Evolutionary conservation across 2,113 vertebrate genomes (phyloP).

Genomic region (Gymnocephalus cernua): DNA sequence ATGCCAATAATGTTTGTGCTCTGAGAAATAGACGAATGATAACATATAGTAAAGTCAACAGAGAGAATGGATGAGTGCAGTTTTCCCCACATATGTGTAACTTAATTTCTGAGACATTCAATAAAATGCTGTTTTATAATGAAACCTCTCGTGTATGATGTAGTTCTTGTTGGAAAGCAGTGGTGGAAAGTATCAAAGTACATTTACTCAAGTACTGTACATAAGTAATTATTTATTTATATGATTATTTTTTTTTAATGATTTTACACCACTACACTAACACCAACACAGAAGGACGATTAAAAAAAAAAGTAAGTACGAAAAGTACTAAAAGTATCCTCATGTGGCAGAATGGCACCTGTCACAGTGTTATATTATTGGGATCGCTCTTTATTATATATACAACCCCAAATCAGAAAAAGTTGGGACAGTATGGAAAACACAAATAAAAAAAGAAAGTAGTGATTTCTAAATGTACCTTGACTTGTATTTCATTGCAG

Average conservation of each 20-base stretch:
- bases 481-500: too few species aligned
- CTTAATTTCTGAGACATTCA: constrained; percentile 40
- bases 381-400: too few species aligned
- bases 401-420: too few species aligned
- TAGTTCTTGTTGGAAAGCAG: neutral
- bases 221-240: neutral
- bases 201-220: neutral
- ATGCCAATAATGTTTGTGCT: constrained; percentile 17
- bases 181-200: neutral
- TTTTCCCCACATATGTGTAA: constrained; percentile 47
- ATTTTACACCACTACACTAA: neutral
- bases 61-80: neutral
- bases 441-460: too few species aligned
- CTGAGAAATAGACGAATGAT: constrained; percentile 6
- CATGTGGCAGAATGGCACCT: too few species aligned
- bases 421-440: too few species aligned
- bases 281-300: too few species aligned
- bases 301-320: too few species aligned
- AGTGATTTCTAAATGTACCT: too few species aligned
- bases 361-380: too few species aligned
- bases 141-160: neutral
- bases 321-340: too few species aligned
- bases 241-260: neutral
- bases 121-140: constrained; percentile 62
- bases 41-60: neutral